Percentiles rank a stretch among this genome's conserved stretches.
These are phyloP conservation scores for Xerus rutilus DNA, from an alignment of 2,797 vertebrate genomes.

Conservation along the genomic window DNA sequence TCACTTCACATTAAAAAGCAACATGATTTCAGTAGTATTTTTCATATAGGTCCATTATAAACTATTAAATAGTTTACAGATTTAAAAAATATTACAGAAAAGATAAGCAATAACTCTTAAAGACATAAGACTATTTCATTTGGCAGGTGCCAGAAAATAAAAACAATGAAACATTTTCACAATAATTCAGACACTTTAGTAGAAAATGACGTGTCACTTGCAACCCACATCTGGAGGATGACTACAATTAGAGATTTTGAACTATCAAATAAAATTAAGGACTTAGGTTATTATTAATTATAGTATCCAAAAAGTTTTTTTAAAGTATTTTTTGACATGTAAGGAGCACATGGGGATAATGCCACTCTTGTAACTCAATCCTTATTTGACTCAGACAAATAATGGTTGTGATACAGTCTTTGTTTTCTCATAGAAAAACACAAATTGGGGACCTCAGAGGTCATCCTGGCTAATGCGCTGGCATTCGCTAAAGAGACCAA, in stretches of 20 bases:
- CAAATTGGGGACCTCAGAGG: neutral
- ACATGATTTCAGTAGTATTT: slow-evolving; percentile 33
- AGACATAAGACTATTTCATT: neutral
- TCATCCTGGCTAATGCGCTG: neutral
- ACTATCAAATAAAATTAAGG: slow-evolving; percentile 46
- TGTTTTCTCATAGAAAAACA: slow-evolving; percentile 39
- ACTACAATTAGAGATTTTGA: slow-evolving; percentile 13
- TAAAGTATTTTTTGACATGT: neutral
- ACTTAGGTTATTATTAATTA: slow-evolving; percentile 2
- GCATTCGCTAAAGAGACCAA: slow-evolving; percentile 13
- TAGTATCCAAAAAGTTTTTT: neutral
- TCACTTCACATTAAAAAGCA: slow-evolving; percentile 24
- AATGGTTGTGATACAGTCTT: neutral
- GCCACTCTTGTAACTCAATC: neutral
- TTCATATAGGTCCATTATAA: neutral
- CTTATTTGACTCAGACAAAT: slow-evolving; percentile 45
- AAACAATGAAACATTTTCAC: slow-evolving; percentile 24
- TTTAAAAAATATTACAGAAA: slow-evolving; percentile 6
- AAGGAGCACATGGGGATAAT: neutral
- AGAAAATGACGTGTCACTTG: slow-evolving; percentile 9
- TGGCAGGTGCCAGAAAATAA: slow-evolving; percentile 12
- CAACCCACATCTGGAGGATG: neutral
- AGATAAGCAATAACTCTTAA: neutral
- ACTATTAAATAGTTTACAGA: slow-evolving; percentile 3
- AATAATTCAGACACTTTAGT: neutral